Percentiles rank a stretch among this genome's conserved stretches.
Evolutionary conservation across 2,797 vertebrate genomes (phyloP).

Genomic region (Pelobates cultripes): DNA sequence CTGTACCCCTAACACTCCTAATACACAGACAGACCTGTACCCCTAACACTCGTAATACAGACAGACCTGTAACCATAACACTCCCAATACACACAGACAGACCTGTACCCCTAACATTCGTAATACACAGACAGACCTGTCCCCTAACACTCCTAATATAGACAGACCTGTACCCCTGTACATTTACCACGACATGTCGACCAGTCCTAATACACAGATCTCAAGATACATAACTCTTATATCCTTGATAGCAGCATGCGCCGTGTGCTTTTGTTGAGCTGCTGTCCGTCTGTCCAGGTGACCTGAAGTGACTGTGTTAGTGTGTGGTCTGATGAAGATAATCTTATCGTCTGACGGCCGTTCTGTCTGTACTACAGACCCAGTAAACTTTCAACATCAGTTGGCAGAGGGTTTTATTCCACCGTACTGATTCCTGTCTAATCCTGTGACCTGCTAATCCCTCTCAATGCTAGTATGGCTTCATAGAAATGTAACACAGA

Average conservation of each 20-base stretch:
- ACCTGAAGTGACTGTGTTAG: slow-evolving; percentile 7
- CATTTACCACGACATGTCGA: too few species aligned
- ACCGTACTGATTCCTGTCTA: slow-evolving; percentile 15
- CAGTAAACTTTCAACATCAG: slow-evolving; percentile 21
- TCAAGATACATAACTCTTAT: not conserved
- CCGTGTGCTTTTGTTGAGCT: not conserved
- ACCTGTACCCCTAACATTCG: not conserved
- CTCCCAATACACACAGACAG: not conserved
- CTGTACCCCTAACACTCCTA: not conserved
- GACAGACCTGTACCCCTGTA: not conserved
- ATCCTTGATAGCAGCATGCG: not conserved
- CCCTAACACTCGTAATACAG: not conserved
- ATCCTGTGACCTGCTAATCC: slow-evolving; percentile 25
- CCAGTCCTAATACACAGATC: not conserved
- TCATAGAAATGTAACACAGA: too few species aligned
- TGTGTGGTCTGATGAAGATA: not conserved
- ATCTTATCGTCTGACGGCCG: slow-evolving; percentile 17
- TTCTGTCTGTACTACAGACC: slow-evolving; percentile 8
- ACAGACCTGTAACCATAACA: not conserved
- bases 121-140: not conserved
- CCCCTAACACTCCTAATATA: not conserved
- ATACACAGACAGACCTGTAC: not conserved
- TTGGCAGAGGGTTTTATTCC: not conserved
- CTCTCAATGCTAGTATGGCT: too few species aligned
- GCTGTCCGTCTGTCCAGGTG: not conserved